These are phyloP conservation scores for Cygnus atratus DNA, from an alignment of 2,113 vertebrate species.

Conservation along the genomic window DNA sequence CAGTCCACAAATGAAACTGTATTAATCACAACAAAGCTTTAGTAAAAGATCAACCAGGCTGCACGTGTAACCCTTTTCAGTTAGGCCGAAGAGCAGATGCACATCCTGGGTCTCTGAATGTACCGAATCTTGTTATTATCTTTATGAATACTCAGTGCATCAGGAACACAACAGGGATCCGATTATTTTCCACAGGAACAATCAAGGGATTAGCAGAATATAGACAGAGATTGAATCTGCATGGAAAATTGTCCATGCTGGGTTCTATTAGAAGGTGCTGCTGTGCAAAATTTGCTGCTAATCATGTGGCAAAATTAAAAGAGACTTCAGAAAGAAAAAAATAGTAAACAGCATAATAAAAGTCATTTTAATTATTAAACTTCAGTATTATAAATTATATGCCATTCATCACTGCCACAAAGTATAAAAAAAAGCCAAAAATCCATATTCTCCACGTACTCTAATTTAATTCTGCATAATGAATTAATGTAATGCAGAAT, in stretches of 20 bases:
- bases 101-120: constrained; percentile 62
- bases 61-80: constrained; percentile 36
- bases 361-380: constrained; percentile 76
- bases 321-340: constrained; percentile 61
- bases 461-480: constrained; percentile 65
- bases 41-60: constrained; percentile 29
- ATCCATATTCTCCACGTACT: constrained; percentile 30
- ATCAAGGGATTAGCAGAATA: constrained; percentile 87
- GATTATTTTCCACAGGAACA: constrained; percentile 73
- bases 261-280: constrained; percentile 83
- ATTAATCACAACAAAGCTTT: constrained; percentile 60
- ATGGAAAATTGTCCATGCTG: constrained; percentile 82
- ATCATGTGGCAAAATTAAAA: constrained; percentile 76
- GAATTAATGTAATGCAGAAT: constrained; percentile 43
- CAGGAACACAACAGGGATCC: constrained; percentile 69
- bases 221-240: constrained; percentile 78
- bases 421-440: constrained; percentile 37
- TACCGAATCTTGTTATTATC: constrained; percentile 68
- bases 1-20: constrained; percentile 53
- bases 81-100: constrained; percentile 70
- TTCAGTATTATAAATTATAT: constrained; percentile 68
- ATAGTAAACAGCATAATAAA: constrained; percentile 77
- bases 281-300: constrained; percentile 78
- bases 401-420: constrained; percentile 64
- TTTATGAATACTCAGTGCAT: constrained; percentile 73